phyloP scores from a whole-genome alignment of 2,797 vertebrate genomes.

The Astyanax mexicanus region DNA sequence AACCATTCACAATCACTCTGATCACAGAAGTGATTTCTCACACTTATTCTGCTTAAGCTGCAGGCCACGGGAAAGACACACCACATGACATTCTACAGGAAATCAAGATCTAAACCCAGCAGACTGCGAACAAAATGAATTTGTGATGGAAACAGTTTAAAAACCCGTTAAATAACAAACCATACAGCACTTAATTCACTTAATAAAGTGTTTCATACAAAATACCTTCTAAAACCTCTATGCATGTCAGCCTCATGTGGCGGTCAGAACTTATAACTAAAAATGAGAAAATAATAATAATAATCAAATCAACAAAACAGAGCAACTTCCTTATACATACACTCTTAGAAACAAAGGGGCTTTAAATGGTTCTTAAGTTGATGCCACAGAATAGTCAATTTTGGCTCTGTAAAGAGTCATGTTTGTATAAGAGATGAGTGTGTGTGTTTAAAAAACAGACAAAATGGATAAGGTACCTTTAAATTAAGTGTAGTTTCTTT shows the following conservation, averaged over 20 bases:
- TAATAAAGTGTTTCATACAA: constrained; percentile 19
- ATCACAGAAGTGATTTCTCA: background rate
- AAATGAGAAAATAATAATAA: background rate
- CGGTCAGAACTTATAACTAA: background rate
- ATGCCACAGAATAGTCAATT: no score
- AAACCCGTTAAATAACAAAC: background rate
- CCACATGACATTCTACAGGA: background rate
- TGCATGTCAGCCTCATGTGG: constrained; percentile 8
- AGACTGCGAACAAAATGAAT: constrained; percentile 2
- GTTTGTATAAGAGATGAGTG: no score
- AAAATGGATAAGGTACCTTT: no score
- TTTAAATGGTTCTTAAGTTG: no score
- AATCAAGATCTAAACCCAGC: background rate
- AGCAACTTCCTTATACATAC: background rate
- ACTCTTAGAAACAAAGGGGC: background rate
- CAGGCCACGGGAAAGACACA: background rate
- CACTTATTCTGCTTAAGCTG: background rate
- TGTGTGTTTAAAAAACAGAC: no score
- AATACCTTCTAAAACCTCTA: constrained; percentile 34
- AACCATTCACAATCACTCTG: background rate
- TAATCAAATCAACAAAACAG: constrained; percentile 15
- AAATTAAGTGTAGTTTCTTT: no score
- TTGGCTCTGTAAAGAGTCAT: no score
- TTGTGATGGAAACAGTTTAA: background rate
- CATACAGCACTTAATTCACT: constrained; percentile 13